Evolutionary conservation across 2,797 vertebrate species (phyloP), one percentile per base, ranked within the genome.

Genomic region (Rhinatrema bivittatum): DNA sequence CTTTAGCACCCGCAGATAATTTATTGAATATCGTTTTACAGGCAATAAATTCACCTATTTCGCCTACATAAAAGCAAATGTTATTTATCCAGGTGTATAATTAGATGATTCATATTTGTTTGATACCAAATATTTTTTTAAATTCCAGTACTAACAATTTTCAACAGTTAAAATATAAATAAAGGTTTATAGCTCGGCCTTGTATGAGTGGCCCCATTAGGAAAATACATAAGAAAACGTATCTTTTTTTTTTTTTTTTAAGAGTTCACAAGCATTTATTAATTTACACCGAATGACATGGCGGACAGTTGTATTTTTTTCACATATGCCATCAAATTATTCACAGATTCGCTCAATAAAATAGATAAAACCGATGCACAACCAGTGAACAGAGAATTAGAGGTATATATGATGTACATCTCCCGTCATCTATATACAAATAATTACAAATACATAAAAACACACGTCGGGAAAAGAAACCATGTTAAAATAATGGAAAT

Each of bases 231-330:
- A 56, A 64, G 53, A 36, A 62, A 50, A 63, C 39, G 18, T 36
- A n/a, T n/a, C n/a, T n/a, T n/a, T n/a, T 48, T 21, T 45, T 50
- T 33, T 43, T 38, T 34, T 61, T 65, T 53, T 46, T 52, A 58
- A 69, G 84, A 88, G 80, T 72, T 89, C 90, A 94, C 88, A 88
- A 87, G 94, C 90, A 93, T 97, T 98, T 98, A 97, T 98, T 98
- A 82, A 84, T 86, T 91, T 90, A 95, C 89, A 94, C 84, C 87
- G 83, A 79, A 76, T n/a, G n/a, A n/a, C n/a, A n/a, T 18, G 21
- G 13, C 17, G 32, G 25, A 41, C 38, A 49, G 58, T 23, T 18
- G 16, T 41, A 32, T 43, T 72, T 83, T n/a, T 56, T 88, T 86
- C 81, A 90, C 90, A 68, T 32, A 55, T 40, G 68, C 50, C 53